phyloP scores from a whole-genome alignment of 2,888 invertebrate genomes.

The Hydrotaea diabolus region DNA sequence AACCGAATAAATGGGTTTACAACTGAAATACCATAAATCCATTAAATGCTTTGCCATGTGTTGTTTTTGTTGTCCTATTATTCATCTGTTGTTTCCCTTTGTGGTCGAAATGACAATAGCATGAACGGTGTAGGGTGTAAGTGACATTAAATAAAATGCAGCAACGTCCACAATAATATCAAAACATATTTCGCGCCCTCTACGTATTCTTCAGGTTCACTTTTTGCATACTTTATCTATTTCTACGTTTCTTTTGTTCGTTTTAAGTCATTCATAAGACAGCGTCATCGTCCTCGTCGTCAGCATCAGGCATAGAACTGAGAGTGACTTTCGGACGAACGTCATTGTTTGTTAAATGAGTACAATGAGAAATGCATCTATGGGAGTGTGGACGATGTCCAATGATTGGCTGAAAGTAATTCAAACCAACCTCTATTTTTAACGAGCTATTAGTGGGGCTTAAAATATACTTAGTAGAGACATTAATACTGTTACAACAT shows the following conservation, averaged over 20 bases:
- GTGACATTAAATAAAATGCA: not conserved
- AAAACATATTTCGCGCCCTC: not conserved
- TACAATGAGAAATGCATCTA: too few species aligned
- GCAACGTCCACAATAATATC: not conserved
- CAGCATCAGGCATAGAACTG: not conserved
- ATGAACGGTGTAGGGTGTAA: not conserved
- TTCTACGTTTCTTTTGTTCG: not conserved
- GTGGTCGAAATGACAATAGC: not conserved
- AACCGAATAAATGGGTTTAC: too few species aligned
- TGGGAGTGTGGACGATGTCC: too few species aligned
- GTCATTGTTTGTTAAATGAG: too few species aligned
- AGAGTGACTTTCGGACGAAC: not conserved
- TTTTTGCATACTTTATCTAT: not conserved
- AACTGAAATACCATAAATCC: too few species aligned
- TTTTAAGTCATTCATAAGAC: not conserved
- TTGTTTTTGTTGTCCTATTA: not conserved
- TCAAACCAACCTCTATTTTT: too few species aligned
- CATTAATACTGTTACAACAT: too few species aligned
- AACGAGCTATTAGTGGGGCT: too few species aligned
- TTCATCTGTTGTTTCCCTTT: not conserved
- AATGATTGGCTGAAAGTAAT: too few species aligned
- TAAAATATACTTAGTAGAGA: too few species aligned
- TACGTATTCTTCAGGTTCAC: too few species aligned
- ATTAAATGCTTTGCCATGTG: not conserved
- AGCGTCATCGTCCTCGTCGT: not conserved